Evolutionary conservation across 2,797 vertebrate genomes (phyloP).

Genomic region (Tarsius wallacei): DNA sequence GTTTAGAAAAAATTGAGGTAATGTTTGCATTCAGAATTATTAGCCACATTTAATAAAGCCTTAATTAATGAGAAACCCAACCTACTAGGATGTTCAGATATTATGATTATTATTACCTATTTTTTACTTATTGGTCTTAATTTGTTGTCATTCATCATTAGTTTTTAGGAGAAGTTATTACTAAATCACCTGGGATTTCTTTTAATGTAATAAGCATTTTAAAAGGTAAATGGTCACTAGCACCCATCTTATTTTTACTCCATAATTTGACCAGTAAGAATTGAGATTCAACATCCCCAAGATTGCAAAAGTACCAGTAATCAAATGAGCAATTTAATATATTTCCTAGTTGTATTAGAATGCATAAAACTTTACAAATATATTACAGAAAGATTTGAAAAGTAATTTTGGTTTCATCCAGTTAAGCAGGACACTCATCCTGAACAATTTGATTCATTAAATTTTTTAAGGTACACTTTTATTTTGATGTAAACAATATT

Average conservation of each 20-base stretch:
- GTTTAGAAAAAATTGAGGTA: neutral
- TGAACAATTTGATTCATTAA: neutral
- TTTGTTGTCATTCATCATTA: neutral
- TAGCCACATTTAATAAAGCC: neutral
- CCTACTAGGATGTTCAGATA: neutral
- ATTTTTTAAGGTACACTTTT: neutral
- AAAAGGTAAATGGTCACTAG: neutral
- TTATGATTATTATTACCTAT: neutral
- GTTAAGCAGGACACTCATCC: neutral
- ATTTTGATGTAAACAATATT: constrained; percentile 26
- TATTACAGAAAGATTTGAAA: neutral
- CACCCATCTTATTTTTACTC: neutral
- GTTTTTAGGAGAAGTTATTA: neutral
- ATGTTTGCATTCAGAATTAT: neutral
- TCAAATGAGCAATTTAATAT: neutral
- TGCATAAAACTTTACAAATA: neutral
- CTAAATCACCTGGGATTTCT: neutral
- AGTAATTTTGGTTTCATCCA: neutral
- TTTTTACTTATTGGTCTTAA: neutral
- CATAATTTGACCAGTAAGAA: neutral
- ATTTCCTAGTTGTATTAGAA: neutral
- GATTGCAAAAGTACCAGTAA: neutral
- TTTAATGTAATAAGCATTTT: neutral
- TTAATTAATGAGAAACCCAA: neutral
- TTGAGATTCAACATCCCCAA: neutral